Evolutionary conservation across 2,888 invertebrate species (phyloP).

Genomic region (Chrysodeixis includens): DNA sequence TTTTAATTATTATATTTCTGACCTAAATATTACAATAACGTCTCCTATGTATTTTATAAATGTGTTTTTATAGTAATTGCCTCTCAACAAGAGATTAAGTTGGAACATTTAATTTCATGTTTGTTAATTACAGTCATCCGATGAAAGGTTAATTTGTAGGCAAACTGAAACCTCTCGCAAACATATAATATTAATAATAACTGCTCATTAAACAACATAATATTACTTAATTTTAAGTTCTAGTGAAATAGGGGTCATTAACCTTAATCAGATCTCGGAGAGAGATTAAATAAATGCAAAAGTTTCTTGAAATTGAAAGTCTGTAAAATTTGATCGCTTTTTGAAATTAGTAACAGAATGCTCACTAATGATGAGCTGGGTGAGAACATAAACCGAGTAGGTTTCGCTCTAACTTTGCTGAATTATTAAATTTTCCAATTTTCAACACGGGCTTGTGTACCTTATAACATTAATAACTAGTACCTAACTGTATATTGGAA

Average conservation of each 20-base stretch:
- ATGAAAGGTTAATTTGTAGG: not conserved
- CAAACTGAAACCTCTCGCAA: not conserved
- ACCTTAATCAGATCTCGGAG: slow-evolving; percentile 49
- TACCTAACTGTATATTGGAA: slow-evolving; percentile 39
- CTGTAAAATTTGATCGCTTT: slow-evolving; percentile 63
- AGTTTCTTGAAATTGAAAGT: slow-evolving; percentile 43
- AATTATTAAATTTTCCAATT: slow-evolving; percentile 69
- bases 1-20: no score
- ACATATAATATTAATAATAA: slow-evolving; percentile 1
- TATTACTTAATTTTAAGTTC: slow-evolving; percentile 25
- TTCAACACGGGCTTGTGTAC: slow-evolving; percentile 43
- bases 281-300: slow-evolving; percentile 36
- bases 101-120: no score
- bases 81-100: no score
- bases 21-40: no score
- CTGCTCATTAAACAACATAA: slow-evolving; percentile 38
- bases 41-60: no score
- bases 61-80: no score
- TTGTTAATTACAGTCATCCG: not conserved
- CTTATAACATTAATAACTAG: slow-evolving; percentile 51
- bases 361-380: slow-evolving; percentile 62
- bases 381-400: slow-evolving; percentile 57
- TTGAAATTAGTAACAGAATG: slow-evolving; percentile 62
- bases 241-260: slow-evolving; percentile 19
- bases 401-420: slow-evolving; percentile 51